Evolutionary conservation across 2,888 invertebrate genomes (phyloP).

Genomic region (Caenorhabditis panamensis): DNA sequence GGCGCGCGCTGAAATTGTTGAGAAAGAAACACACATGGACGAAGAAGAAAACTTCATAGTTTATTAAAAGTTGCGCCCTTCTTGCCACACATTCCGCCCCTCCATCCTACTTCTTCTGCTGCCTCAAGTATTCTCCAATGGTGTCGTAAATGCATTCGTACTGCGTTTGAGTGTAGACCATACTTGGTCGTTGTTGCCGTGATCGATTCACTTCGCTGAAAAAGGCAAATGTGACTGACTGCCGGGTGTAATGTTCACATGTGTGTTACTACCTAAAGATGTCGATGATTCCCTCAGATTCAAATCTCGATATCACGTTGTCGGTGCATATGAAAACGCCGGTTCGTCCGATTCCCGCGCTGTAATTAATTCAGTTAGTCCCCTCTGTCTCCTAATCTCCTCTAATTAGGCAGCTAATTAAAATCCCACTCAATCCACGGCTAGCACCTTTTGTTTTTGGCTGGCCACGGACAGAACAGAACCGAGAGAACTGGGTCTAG

Average conservation of each 20-base stretch:
- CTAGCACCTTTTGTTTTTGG: neutral
- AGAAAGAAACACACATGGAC: neutral
- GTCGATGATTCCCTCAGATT: slow-evolving; percentile 65
- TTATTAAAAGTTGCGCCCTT: slow-evolving; percentile 14
- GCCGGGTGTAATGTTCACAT: neutral
- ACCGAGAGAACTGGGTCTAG: neutral
- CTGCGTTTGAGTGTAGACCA: slow-evolving; percentile 55
- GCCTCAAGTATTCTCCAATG: slow-evolving; percentile 51
- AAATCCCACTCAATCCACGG: neutral
- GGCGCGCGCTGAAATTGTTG: neutral
- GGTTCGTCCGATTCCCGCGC: slow-evolving; percentile 79
- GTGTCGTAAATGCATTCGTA: slow-evolving; percentile 62
- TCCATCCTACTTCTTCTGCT: slow-evolving; percentile 26
- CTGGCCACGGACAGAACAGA: neutral
- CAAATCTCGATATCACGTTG: slow-evolving; percentile 56
- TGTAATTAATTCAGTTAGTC: slow-evolving; percentile 50
- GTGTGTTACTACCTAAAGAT: slow-evolving; percentile 56
- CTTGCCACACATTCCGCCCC: neutral
- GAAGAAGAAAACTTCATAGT: slow-evolving; percentile 6
- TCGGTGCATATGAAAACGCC: slow-evolving; percentile 76
- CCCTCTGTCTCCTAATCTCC: neutral
- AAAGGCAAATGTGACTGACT: slow-evolving; percentile 7
- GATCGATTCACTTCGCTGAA: slow-evolving; percentile 60
- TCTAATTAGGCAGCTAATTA: neutral
- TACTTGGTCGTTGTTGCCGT: slow-evolving; percentile 58